Percentiles rank a stretch among this genome's conserved stretches.
These are phyloP conservation scores for Caenorhabditis wallacei DNA, from an alignment of 2,888 invertebrate genomes.

Conservation along the genomic window DNA sequence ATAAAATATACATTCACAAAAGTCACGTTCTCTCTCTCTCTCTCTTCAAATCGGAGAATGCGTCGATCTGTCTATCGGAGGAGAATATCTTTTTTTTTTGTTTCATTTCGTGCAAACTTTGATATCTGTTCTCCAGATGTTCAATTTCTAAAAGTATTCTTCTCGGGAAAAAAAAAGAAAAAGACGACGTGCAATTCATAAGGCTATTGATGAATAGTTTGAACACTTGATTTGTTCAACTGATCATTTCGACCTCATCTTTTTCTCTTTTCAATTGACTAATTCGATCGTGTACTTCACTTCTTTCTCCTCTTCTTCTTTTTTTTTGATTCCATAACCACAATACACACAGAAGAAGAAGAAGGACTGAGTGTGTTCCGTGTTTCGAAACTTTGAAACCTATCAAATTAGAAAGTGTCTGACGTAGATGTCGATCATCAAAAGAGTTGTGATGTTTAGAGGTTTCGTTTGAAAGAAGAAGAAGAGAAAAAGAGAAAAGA, in stretches of 20 bases:
- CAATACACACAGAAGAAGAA: conserved; percentile 34
- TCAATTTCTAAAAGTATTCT: conserved; percentile 43
- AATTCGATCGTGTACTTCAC: conserved; percentile 51
- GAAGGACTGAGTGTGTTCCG: conserved; percentile 23
- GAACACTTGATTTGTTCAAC: conserved; percentile 59
- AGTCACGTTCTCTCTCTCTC: conserved; percentile 40
- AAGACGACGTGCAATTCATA: conserved; percentile 39
- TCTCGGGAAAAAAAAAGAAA: too few relatives aligned
- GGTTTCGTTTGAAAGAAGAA: conserved; percentile 15
- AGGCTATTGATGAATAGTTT: conserved; percentile 26
- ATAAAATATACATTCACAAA: conserved; percentile 5
- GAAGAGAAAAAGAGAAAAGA: background rate
- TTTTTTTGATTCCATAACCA: conserved; percentile 28
- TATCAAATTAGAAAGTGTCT: conserved; percentile 34
- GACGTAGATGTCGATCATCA: conserved; percentile 11
- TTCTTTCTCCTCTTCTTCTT: background rate
- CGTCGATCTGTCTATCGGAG: conserved; percentile 37
- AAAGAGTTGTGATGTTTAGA: conserved; percentile 38
- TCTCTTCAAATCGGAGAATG: background rate
- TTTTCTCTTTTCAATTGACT: background rate
- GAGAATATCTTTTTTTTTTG: background rate
- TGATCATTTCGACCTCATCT: conserved; percentile 41
- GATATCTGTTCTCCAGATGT: conserved; percentile 23
- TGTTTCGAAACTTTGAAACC: conserved; percentile 41
- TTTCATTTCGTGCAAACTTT: conserved; percentile 8